Evolutionary conservation across 2,888 invertebrate genomes (phyloP).

Genomic region (Eucera pruinosa): DNA sequence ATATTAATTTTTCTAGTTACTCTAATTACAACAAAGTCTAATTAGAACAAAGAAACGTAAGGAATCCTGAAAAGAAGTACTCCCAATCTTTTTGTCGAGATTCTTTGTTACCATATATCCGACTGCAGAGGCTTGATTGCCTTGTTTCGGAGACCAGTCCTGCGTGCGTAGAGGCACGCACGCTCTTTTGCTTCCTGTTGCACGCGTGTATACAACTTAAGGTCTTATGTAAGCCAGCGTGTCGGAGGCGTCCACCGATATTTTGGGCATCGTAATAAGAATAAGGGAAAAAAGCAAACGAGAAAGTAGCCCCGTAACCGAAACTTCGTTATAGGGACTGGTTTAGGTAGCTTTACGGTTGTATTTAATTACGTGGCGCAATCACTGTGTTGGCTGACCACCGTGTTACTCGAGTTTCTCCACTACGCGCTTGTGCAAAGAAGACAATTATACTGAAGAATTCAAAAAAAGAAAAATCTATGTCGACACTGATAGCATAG

Average conservation of each 20-base stretch:
- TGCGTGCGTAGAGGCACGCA: slow-evolving; percentile 28
- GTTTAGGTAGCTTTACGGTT: slow-evolving; percentile 27
- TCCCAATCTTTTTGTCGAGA: no score
- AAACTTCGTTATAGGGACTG: slow-evolving; percentile 43
- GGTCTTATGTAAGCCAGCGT: slow-evolving; percentile 77
- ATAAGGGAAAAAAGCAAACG: slow-evolving; percentile 41
- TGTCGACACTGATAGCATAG: neutral
- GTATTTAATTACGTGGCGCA: slow-evolving; percentile 57
- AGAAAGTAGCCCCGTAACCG: slow-evolving; percentile 47
- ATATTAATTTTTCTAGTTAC: no score
- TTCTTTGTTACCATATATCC: neutral
- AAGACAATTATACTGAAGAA: neutral
- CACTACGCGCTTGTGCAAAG: neutral
- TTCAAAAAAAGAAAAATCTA: neutral
- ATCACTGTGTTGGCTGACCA: slow-evolving; percentile 10
- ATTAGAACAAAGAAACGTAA: no score
- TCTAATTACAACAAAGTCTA: no score
- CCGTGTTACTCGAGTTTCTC: slow-evolving; percentile 21
- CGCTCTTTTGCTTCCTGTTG: slow-evolving; percentile 46
- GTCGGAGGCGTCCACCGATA: slow-evolving; percentile 60
- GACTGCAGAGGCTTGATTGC: slow-evolving; percentile 40
- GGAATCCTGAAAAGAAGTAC: no score
- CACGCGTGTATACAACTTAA: slow-evolving; percentile 42
- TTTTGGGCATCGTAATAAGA: slow-evolving; percentile 54
- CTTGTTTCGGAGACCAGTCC: slow-evolving; percentile 67